Conservation (phyloP, 2,888 invertebrate genomes). For the Bibio marci region DNA sequence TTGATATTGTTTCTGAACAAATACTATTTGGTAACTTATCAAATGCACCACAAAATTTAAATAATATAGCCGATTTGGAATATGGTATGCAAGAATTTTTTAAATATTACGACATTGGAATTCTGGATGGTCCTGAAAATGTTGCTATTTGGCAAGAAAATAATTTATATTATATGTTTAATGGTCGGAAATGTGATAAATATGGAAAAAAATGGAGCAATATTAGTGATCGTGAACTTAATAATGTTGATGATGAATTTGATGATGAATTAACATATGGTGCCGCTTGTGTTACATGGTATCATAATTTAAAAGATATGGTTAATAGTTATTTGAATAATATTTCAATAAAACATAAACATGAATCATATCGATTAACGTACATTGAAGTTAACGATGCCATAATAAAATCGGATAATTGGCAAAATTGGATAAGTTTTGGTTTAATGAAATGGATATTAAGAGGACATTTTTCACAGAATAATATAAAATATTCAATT, state of each 20-base stretch:
- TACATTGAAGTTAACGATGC: constrained; percentile 23
- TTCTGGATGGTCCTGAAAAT: constrained; percentile 25
- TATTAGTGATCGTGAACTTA: not conserved
- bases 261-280: constrained; percentile 12
- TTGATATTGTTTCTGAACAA: constrained; percentile 11
- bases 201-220: constrained; percentile 12
- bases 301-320: constrained; percentile 20
- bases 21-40: constrained; percentile 24
- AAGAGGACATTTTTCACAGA: constrained; percentile 8
- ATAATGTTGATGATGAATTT: not conserved
- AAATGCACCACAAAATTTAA: constrained; percentile 14
- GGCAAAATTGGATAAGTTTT: constrained; percentile 22
- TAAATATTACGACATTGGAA: constrained; percentile 20
- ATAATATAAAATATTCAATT: constrained; percentile 19
- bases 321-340: constrained; percentile 25
- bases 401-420: constrained; percentile 18
- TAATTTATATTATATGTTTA: constrained; percentile 28
- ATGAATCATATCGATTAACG: constrained; percentile 21
- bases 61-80: constrained; percentile 18
- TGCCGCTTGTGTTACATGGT: constrained; percentile 27
- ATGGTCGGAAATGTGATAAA: constrained; percentile 27
- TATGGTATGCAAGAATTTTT: constrained; percentile 24
- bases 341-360: constrained; percentile 16
- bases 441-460: constrained; percentile 23
- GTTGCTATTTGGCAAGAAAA: constrained; percentile 29